Conservation (phyloP, 2,113 vertebrate genomes). For the Leptodactylus fuscus region DNA sequence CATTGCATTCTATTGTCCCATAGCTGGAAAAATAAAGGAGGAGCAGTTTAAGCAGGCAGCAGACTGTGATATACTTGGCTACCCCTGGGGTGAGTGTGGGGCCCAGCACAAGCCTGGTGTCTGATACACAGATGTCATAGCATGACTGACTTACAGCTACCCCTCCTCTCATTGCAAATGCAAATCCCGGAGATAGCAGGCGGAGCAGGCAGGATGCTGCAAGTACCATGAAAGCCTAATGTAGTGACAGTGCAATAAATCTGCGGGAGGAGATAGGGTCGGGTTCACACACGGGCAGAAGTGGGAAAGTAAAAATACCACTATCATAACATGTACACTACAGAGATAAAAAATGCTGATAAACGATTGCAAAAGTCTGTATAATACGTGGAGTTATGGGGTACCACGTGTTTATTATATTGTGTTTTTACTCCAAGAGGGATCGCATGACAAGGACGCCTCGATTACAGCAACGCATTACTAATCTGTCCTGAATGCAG, state of each 20-base stretch:
- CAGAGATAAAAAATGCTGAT: too few relatives aligned
- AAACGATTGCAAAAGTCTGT: too few relatives aligned
- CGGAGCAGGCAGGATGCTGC: conserved; percentile 5
- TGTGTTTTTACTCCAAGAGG: too few relatives aligned
- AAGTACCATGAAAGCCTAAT: not conserved
- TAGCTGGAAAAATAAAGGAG: not conserved
- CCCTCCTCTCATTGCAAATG: conserved; percentile 28
- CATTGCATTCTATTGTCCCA: not conserved
- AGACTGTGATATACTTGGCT: not conserved
- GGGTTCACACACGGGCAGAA: not conserved
- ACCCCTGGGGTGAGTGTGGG: not conserved
- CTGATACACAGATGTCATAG: conserved; percentile 31
- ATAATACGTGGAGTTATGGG: too few relatives aligned
- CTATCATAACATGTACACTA: not conserved
- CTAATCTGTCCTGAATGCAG: too few relatives aligned
- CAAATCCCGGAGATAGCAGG: conserved; percentile 5
- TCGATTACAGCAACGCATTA: too few relatives aligned
- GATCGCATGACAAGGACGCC: too few relatives aligned
- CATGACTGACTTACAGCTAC: not conserved
- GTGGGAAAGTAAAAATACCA: not conserved
- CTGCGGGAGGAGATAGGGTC: not conserved
- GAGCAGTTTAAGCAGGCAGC: not conserved
- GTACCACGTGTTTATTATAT: too few relatives aligned
- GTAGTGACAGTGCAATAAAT: too few relatives aligned
- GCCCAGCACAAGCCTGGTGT: not conserved